phyloP scores from a whole-genome alignment of 2,113 vertebrate species.

The Chloroceryle aenea region DNA sequence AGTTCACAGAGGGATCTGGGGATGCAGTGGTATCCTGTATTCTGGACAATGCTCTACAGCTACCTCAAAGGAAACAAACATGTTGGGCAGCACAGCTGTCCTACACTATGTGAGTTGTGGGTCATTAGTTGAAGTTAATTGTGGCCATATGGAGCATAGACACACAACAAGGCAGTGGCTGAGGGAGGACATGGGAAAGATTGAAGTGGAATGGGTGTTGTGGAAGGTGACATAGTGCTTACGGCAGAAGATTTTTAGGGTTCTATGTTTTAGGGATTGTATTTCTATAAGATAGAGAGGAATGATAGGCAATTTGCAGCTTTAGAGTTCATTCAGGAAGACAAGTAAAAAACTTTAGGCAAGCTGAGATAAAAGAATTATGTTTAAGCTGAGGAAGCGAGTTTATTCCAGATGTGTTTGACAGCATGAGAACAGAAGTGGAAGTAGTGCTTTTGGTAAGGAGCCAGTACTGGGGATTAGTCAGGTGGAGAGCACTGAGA shows the following conservation, averaged over 20 bases:
- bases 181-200: neutral
- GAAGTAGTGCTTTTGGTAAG: conserved; percentile 60
- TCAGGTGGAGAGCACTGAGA: conserved; percentile 66
- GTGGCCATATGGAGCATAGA: neutral
- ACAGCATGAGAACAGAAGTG: conserved; percentile 69
- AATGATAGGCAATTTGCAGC: neutral
- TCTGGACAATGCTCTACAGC: neutral
- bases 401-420: conserved; percentile 71
- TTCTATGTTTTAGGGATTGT: neutral
- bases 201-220: neutral
- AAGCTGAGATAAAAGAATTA: conserved; percentile 58
- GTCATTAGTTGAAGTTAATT: neutral
- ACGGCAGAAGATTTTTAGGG: neutral
- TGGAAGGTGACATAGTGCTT: neutral
- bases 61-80: neutral
- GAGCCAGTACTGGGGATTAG: conserved; percentile 66
- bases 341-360: conserved; percentile 45
- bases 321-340: neutral
- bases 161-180: neutral
- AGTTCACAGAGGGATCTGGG: neutral
- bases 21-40: neutral
- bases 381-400: conserved; percentile 49
- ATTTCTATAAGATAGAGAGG: neutral
- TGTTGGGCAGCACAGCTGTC: neutral
- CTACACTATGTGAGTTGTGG: neutral